Base-by-base conservation (phyloP, 2,888 invertebrate species). In the Polyommatus icarus region DNA sequence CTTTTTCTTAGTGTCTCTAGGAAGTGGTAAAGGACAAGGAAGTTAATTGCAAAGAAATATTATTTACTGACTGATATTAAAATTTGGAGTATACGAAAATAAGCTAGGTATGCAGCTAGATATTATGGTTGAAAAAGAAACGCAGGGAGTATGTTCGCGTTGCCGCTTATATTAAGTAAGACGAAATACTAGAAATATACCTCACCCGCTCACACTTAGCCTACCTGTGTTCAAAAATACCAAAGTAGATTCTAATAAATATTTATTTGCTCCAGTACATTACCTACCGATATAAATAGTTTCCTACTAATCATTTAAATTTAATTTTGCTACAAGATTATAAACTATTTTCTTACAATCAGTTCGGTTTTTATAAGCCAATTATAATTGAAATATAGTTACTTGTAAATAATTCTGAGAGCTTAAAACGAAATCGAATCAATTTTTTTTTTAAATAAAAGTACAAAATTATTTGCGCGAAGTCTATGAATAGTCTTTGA, bases 191-290 rank as follows among this genome's bases (percentile, higher is more conserved):
- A 59, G 20, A 61, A 10, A 61, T 61, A 61, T 61, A 24, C 24
- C 24, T 61, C 20, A 20, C 61, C 12, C 61, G 8, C 20, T 61
- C 61, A 20, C 61, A 61, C 24, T 15, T 32, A 29, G 15, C 67
- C 67, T 67, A 67, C 29, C 29, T 67, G 67, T 67, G 67, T 67
- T 67, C 67, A 67, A 67, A 12, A 67, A 67, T 67, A 67, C 61
- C 29, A 67, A 67, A 29, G 67, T 29, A n/a, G 54, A 54, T 54
- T 54, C 18, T 54, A 54, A 54, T 67, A 3, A 24, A 24, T 61
- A 32, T n/a, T n/a, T n/a, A 29, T 18, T 67, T 15, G 1, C 29
- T 18, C 29, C 67, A 15, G 67, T 15, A 67, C 67, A 67, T 67
- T 67, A 67, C 67, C 29, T 67, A 67, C 67, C 29, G 67, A 67